These are phyloP conservation scores for Apoda limacodes DNA, from an alignment of 2,888 invertebrate genomes.

Conservation along the genomic window DNA sequence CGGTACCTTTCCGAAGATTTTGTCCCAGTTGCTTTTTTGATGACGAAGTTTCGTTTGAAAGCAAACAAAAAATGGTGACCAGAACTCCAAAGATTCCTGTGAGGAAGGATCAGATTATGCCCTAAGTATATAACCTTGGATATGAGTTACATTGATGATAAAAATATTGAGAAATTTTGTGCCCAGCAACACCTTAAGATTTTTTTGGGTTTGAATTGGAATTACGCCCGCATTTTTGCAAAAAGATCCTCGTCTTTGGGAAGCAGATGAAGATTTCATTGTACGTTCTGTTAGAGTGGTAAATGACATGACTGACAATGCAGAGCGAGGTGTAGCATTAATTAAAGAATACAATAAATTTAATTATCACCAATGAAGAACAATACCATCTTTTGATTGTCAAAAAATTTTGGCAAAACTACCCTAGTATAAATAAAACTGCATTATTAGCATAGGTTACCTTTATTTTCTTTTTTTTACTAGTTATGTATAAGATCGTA, in stretches of 20 bases:
- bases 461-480: too few relatives aligned
- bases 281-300: constrained; percentile 3
- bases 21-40: constrained; percentile 12
- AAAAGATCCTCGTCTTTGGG: constrained; percentile 1
- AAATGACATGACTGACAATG: constrained; percentile 4
- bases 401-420: constrained; percentile 5
- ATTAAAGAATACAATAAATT: constrained; percentile 8
- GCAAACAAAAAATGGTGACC: constrained; percentile 10
- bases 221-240: constrained; percentile 5
- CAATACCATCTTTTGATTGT: constrained; percentile 7
- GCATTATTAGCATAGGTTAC: too few relatives aligned
- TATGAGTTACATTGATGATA: neutral
- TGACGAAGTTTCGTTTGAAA: constrained; percentile 8
- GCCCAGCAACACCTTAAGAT: constrained; percentile 4
- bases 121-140: constrained; percentile 5
- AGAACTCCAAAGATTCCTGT: too few relatives aligned
- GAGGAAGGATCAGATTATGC: constrained; percentile 5
- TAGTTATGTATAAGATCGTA: too few relatives aligned
- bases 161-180: constrained; percentile 10
- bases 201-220: too few relatives aligned
- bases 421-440: too few relatives aligned
- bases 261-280: constrained; percentile 2
- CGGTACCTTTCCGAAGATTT: constrained; percentile 15
- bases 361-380: constrained; percentile 7
- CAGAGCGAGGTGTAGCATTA: constrained; percentile 5